Conservation (phyloP, 2,797 vertebrate species). For the Tolypeutes matacus region DNA sequence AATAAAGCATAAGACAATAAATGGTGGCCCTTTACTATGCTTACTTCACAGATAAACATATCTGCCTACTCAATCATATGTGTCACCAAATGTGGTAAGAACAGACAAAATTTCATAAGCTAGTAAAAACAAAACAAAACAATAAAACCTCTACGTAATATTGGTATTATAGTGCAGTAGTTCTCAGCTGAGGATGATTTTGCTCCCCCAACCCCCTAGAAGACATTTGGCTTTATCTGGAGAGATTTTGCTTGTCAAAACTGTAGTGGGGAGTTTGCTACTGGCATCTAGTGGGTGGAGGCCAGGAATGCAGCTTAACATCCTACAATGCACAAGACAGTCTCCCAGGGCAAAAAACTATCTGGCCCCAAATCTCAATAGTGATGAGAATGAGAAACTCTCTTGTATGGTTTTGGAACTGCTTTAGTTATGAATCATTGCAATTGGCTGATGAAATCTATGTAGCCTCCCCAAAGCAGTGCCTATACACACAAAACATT, state of each 20-base stretch:
- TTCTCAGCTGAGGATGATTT: not conserved
- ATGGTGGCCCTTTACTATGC: not conserved
- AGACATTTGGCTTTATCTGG: not conserved
- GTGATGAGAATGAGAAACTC: not conserved
- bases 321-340: not conserved
- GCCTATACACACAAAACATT: not conserved
- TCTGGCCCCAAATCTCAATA: not conserved
- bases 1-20: not conserved
- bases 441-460: not conserved
- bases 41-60: slow-evolving; percentile 47
- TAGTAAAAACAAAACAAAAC: not conserved
- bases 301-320: not conserved
- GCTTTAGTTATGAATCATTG: not conserved
- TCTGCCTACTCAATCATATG: not conserved
- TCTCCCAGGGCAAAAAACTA: not conserved
- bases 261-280: not conserved
- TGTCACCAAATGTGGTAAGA: slow-evolving; percentile 17
- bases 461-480: not conserved
- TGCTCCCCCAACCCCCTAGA: not conserved
- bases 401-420: not conserved
- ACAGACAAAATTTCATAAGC: not conserved
- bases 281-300: not conserved
- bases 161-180: not conserved
- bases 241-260: not conserved
- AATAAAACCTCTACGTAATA: not conserved